A percentile compares a stretch with the other conserved stretches of the same genome.
phyloP scores from a whole-genome alignment of 1,140 invertebrate species.

The Thrips palmi region DNA sequence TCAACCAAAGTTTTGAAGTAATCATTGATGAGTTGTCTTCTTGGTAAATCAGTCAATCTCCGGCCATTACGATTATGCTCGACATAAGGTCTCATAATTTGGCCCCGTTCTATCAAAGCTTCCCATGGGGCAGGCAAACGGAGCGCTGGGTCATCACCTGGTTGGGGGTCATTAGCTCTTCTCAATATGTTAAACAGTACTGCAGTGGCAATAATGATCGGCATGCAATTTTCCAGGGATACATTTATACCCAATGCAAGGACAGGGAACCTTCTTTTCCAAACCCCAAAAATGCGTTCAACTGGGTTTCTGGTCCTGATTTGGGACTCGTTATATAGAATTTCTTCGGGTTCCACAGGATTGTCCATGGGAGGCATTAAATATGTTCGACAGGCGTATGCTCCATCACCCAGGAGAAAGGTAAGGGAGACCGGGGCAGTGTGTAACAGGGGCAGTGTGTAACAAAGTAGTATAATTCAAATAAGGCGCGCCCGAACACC shows the following conservation, averaged over 20 bases:
- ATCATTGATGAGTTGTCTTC: too few relatives aligned
- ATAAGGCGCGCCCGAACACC: too few relatives aligned
- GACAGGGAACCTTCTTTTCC: conserved; percentile 27
- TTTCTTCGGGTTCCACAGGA: conserved; percentile 16
- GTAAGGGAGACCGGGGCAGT: too few relatives aligned
- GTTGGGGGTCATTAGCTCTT: not conserved
- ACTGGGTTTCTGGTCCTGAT: conserved; percentile 22
- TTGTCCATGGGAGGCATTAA: conserved; percentile 18
- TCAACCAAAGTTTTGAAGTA: too few relatives aligned
- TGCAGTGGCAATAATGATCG: conserved; percentile 17
- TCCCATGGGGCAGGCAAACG: too few relatives aligned
- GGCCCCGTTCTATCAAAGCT: too few relatives aligned
- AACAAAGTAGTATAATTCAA: too few relatives aligned
- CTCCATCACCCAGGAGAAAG: conserved; percentile 19
- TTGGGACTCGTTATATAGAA: conserved; percentile 23
- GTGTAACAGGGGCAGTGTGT: too few relatives aligned
- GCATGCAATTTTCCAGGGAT: conserved; percentile 15
- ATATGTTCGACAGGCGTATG: conserved; percentile 15
- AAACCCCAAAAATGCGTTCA: conserved; percentile 23
- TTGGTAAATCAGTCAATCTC: too few relatives aligned
- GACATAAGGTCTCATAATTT: too few relatives aligned
- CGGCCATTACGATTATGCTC: too few relatives aligned
- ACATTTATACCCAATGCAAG: conserved; percentile 18
- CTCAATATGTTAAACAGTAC: conserved; percentile 16
- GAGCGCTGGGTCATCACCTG: too few relatives aligned